A percentile compares a stretch with the other conserved stretches of the same genome.
Conservation (phyloP, 2,888 invertebrate species). For the Nomada hirtipes region DNA sequence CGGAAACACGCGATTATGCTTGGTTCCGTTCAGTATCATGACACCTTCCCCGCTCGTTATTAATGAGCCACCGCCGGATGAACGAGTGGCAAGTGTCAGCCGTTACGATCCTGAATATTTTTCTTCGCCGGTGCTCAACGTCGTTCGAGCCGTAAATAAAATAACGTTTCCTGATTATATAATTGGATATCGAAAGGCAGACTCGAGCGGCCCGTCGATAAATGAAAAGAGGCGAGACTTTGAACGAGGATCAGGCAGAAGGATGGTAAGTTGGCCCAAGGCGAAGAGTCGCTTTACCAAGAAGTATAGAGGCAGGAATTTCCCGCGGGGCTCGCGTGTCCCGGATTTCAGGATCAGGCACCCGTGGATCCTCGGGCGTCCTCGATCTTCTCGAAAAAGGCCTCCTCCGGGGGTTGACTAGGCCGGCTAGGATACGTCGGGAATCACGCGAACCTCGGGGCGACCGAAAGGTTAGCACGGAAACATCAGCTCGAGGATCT, state of each 20-base stretch:
- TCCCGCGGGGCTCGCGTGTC: conserved; percentile 84
- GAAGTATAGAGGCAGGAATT: conserved; percentile 80
- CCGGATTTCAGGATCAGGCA: conserved; percentile 78
- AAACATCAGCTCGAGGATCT: conserved; percentile 66
- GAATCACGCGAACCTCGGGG: conserved; percentile 79
- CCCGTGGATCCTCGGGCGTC: conserved; percentile 72
- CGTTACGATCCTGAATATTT: background rate
- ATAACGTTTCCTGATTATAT: conserved; percentile 18
- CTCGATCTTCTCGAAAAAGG: conserved; percentile 74
- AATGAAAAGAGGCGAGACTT: conserved; percentile 62
- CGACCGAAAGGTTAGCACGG: conserved; percentile 68
- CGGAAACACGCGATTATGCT: conserved; percentile 31
- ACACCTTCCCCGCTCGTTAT: conserved; percentile 23
- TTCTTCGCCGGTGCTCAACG: background rate
- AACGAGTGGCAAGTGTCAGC: conserved; percentile 4
- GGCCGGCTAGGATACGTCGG: conserved; percentile 74
- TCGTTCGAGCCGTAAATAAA: background rate
- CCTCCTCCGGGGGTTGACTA: conserved; percentile 76
- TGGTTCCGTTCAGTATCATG: conserved; percentile 27
- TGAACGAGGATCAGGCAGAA: conserved; percentile 49
- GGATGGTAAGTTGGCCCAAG: conserved; percentile 49
- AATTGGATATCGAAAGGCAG: conserved; percentile 17
- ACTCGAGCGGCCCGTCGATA: conserved; percentile 3
- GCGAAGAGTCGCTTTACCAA: conserved; percentile 71
- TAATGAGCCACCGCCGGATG: conserved; percentile 23